phyloP scores from a whole-genome alignment of 2,888 invertebrate genomes.

The Drosophila villosipedis region DNA sequence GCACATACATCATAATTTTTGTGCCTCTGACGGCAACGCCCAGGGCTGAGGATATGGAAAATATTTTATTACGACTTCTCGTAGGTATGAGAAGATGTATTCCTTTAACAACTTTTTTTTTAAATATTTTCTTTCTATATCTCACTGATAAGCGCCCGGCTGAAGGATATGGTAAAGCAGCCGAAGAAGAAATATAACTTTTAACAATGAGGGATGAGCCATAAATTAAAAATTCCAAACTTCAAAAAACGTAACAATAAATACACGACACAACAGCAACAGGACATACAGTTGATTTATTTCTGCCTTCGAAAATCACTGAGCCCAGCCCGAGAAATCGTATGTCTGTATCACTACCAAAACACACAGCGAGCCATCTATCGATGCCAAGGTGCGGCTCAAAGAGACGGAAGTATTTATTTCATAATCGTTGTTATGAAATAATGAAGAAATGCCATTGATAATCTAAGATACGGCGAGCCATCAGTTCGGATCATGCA shows the following conservation, averaged over 20 bases:
- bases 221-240: conserved; percentile 81
- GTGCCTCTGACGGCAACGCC: conserved; percentile 65
- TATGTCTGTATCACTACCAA: conserved; percentile 16
- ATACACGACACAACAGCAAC: conserved; percentile 60
- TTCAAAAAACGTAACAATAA: conserved; percentile 78
- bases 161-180: conserved; percentile 50
- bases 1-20: conserved; percentile 83
- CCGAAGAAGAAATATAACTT: conserved; percentile 75
- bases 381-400: conserved; percentile 52
- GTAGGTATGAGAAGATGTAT: conserved; percentile 53
- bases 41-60: conserved; percentile 50
- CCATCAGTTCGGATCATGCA: conserved; percentile 28
- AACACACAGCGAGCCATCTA: conserved; percentile 15
- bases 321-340: conserved; percentile 24
- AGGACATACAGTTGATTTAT: conserved; percentile 77
- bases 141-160: conserved; percentile 49
- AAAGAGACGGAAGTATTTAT: conserved; percentile 77
- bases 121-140: conserved; percentile 16
- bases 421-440: conserved; percentile 74
- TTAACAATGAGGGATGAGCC: conserved; percentile 78
- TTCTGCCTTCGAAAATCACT: conserved; percentile 63
- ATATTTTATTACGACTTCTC: conserved; percentile 68
- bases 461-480: conserved; percentile 26
- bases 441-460: conserved; percentile 61
- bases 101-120: conserved; percentile 28